These are phyloP conservation scores for Epinephelus malabaricus DNA, from an alignment of 2,797 vertebrate genomes.

Conservation along the genomic window DNA sequence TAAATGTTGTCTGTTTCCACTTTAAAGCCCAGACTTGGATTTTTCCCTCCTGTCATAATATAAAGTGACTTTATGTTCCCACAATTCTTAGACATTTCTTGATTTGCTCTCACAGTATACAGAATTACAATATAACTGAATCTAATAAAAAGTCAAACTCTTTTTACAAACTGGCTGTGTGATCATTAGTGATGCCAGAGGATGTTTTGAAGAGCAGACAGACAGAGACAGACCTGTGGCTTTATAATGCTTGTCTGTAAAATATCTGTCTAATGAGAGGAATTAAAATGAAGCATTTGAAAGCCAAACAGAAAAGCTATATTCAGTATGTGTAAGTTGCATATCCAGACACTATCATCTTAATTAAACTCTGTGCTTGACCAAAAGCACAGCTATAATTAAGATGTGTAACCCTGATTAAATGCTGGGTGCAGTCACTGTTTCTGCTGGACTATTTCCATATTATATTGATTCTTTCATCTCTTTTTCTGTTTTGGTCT, in stretches of 20 bases:
- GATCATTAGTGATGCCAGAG: not conserved
- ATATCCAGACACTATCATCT: not conserved
- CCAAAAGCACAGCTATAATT: slow-evolving; percentile 6
- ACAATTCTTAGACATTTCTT: not conserved
- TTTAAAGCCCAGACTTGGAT: too few species aligned
- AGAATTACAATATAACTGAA: not conserved
- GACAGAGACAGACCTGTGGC: not conserved
- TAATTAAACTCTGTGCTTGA: slow-evolving; percentile 2
- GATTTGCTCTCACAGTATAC: not conserved
- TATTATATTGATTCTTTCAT: not conserved
- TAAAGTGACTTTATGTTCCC: too few species aligned
- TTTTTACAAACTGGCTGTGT: not conserved
- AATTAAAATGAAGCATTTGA: not conserved
- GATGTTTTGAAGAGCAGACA: slow-evolving; percentile 9
- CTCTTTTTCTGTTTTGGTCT: not conserved
- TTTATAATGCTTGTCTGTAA: not conserved
- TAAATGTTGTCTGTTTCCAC: too few species aligned
- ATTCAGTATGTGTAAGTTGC: not conserved
- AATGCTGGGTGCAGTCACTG: not conserved
- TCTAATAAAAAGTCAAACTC: not conserved
- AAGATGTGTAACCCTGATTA: slow-evolving; percentile 11
- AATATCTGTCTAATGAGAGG: not conserved
- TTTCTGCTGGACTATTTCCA: slow-evolving; percentile 5
- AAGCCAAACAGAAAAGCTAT: not conserved
- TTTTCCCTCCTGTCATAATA: too few species aligned